These are phyloP conservation scores for Cephus pygmeus DNA, from an alignment of 2,888 invertebrate species.

Conservation along the genomic window DNA sequence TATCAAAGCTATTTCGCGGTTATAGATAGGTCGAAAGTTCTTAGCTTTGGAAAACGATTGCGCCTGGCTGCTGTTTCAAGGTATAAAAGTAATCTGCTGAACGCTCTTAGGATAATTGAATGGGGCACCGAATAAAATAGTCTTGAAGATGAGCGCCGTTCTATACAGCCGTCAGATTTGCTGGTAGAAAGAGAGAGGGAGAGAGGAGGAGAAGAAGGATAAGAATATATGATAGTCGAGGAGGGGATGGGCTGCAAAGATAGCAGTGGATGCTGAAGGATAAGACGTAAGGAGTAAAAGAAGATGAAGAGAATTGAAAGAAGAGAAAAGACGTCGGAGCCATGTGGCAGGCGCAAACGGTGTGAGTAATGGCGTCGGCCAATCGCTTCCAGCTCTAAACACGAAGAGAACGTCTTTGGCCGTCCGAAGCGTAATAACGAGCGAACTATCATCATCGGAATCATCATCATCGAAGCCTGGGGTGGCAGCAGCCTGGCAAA, in stretches of 20 bases:
- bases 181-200: slow-evolving; percentile 4
- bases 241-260: background rate
- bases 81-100: slow-evolving; percentile 1
- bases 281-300: background rate
- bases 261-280: background rate
- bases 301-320: slow-evolving; percentile 7
- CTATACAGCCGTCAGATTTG: slow-evolving; percentile 30
- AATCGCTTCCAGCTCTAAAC: slow-evolving; percentile 51
- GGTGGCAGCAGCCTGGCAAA: slow-evolving; percentile 13
- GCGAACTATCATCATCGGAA: slow-evolving; percentile 53
- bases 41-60: background rate
- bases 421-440: slow-evolving; percentile 43
- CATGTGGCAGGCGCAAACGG: slow-evolving; percentile 59
- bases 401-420: slow-evolving; percentile 28
- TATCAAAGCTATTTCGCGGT: background rate
- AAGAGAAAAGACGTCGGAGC: slow-evolving; percentile 30
- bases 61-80: background rate
- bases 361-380: slow-evolving; percentile 54
- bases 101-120: slow-evolving; percentile 30
- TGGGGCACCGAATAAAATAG: slow-evolving; percentile 29
- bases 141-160: slow-evolving; percentile 18
- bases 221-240: background rate
- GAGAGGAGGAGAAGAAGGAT: slow-evolving; percentile 12
- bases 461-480: slow-evolving; percentile 47
- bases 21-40: background rate